Conservation (phyloP, 2,888 invertebrate species). For the Sphaerophoria rueppellii region DNA sequence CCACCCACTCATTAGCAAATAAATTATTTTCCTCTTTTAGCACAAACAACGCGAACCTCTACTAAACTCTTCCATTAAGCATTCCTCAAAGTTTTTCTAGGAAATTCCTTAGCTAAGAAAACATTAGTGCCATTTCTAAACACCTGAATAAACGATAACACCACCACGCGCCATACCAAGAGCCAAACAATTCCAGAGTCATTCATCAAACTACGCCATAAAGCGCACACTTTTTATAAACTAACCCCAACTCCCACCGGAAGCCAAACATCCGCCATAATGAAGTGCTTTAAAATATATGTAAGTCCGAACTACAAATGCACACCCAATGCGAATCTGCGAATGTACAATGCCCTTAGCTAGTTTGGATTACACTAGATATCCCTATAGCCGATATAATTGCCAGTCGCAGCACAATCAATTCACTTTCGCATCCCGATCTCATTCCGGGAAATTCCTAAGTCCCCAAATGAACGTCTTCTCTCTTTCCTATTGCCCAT, state of each 20-base stretch:
- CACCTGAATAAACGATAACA: constrained; percentile 65
- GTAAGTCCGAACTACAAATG: not conserved
- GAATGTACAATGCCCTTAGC: constrained; percentile 70
- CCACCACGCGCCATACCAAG: not conserved
- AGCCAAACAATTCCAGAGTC: constrained; percentile 38
- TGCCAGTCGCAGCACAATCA: constrained; percentile 5
- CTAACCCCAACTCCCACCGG: constrained; percentile 66
- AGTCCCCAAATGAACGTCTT: constrained; percentile 48
- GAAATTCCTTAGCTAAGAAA: constrained; percentile 54
- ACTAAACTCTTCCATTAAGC: constrained; percentile 30
- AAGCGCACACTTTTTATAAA: constrained; percentile 56
- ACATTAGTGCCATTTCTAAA: constrained; percentile 49
- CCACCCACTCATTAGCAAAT: constrained; percentile 13
- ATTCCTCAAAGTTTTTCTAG: constrained; percentile 60
- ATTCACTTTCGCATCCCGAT: constrained; percentile 34
- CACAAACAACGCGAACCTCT: constrained; percentile 12
- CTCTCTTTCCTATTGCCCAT: constrained; percentile 22
- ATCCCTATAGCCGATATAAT: constrained; percentile 15
- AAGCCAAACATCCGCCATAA: constrained; percentile 70
- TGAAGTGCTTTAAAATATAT: constrained; percentile 9
- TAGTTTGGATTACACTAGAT: constrained; percentile 62
- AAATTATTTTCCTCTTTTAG: constrained; percentile 45
- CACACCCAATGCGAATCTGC: not conserved
- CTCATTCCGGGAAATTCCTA: constrained; percentile 66
- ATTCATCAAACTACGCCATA: constrained; percentile 49